Percentiles rank a stretch among this genome's conserved stretches.
Evolutionary conservation across 2,888 invertebrate genomes (phyloP).

Genomic region (Cephus rjabovi): DNA sequence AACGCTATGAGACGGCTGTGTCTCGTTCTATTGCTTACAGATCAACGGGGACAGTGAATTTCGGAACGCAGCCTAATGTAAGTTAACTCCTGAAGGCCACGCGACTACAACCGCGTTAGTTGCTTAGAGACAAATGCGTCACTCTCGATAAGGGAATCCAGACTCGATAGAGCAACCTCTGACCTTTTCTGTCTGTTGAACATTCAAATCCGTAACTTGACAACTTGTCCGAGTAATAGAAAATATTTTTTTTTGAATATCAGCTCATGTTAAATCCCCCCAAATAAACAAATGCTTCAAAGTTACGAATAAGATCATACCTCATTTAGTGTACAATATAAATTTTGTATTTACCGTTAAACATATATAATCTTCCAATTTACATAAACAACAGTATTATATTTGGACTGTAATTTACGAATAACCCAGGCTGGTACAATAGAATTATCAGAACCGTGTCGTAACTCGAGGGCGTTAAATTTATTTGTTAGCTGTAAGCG

Average conservation of each 20-base stretch:
- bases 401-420: neutral
- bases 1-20: too few species aligned
- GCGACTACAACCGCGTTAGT: neutral
- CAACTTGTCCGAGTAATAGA: neutral
- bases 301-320: too few species aligned
- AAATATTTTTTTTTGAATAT: too few species aligned
- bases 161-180: neutral
- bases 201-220: neutral
- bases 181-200: neutral
- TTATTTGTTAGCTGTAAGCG: neutral
- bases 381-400: too few species aligned
- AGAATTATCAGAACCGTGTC: neutral
- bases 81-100: neutral
- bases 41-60: too few species aligned
- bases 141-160: conserved; percentile 6
- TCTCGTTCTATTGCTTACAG: too few species aligned
- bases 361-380: too few species aligned
- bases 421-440: neutral
- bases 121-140: conserved; percentile 18
- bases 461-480: neutral
- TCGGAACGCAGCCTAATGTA: neutral
- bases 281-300: too few species aligned
- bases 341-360: neutral
- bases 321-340: too few species aligned
- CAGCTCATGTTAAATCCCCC: too few species aligned